Evolutionary conservation across 2,113 vertebrate genomes (phyloP).

Genomic region (Rhizomys pruinosus): DNA sequence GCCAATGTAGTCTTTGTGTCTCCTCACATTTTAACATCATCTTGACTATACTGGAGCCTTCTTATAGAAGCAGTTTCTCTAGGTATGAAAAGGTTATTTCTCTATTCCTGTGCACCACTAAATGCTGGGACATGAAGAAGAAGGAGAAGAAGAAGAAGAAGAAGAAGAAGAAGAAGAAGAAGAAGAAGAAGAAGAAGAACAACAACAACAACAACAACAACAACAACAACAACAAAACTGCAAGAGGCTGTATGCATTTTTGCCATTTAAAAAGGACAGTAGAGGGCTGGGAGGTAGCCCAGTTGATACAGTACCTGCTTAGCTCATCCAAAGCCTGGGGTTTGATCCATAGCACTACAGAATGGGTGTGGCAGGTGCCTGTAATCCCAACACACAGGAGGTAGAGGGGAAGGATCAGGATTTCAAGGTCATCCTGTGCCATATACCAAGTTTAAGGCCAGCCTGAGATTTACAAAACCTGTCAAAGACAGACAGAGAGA

Average conservation of each 20-base stretch:
- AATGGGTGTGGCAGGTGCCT: neutral
- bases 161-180: too few relatives aligned
- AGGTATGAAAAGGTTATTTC: neutral
- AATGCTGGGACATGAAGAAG: neutral
- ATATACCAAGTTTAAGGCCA: neutral
- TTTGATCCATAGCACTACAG: neutral
- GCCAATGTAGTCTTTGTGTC: neutral
- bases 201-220: too few relatives aligned
- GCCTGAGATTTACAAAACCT: neutral
- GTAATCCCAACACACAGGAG: neutral
- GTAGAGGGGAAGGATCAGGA: neutral
- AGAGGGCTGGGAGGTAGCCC: neutral
- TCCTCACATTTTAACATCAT: neutral
- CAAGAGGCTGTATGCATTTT: neutral
- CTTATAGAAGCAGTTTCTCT: neutral
- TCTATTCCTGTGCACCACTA: accelerated
- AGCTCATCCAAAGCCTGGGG: accelerated
- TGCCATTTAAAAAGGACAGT: neutral
- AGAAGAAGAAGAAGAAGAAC: too few relatives aligned
- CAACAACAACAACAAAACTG: too few relatives aligned
- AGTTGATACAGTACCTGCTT: neutral
- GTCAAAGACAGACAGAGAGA: neutral
- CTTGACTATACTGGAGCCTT: neutral
- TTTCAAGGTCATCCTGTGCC: neutral
- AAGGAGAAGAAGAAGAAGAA: too few relatives aligned